These are phyloP conservation scores for Tenrec ecaudatus DNA, from an alignment of 2,113 vertebrate genomes.

Conservation along the genomic window DNA sequence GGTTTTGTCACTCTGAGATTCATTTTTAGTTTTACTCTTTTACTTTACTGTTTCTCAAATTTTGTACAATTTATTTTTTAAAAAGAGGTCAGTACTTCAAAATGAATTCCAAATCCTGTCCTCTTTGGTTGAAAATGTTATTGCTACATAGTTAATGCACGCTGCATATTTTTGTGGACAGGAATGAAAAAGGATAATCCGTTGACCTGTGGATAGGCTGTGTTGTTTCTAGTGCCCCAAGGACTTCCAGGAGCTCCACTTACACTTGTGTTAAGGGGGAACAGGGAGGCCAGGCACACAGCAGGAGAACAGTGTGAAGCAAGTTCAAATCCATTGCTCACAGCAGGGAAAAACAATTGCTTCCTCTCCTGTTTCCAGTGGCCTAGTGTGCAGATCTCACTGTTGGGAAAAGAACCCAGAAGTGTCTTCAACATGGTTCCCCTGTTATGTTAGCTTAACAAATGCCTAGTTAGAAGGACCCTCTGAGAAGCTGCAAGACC, in stretches of 20 bases:
- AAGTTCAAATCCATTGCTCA: constrained; percentile 82
- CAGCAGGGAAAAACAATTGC: constrained; percentile 85
- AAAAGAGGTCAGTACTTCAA: not conserved
- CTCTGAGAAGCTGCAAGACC: constrained; percentile 30
- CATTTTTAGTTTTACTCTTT: no score
- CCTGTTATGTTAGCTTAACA: constrained; percentile 48
- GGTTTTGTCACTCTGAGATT: no score
- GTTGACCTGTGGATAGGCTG: constrained; percentile 55
- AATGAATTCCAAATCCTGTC: no score
- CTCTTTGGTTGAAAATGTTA: not conserved
- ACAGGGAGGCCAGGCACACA: constrained; percentile 74
- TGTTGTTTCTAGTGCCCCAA: constrained; percentile 75
- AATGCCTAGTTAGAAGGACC: constrained; percentile 28
- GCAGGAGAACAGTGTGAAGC: constrained; percentile 77
- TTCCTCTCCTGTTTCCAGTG: constrained; percentile 77
- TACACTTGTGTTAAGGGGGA: constrained; percentile 70
- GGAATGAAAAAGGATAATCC: constrained; percentile 53
- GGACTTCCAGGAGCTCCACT: constrained; percentile 76
- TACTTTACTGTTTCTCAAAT: not conserved
- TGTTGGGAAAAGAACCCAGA: constrained; percentile 64
- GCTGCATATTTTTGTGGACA: constrained; percentile 12
- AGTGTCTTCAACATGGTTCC: constrained; percentile 65
- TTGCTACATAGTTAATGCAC: not conserved
- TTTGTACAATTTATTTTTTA: not conserved
- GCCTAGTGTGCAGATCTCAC: constrained; percentile 70